Evolutionary conservation across 2,888 invertebrate species (phyloP).

Genomic region (Chironomus tentans): DNA sequence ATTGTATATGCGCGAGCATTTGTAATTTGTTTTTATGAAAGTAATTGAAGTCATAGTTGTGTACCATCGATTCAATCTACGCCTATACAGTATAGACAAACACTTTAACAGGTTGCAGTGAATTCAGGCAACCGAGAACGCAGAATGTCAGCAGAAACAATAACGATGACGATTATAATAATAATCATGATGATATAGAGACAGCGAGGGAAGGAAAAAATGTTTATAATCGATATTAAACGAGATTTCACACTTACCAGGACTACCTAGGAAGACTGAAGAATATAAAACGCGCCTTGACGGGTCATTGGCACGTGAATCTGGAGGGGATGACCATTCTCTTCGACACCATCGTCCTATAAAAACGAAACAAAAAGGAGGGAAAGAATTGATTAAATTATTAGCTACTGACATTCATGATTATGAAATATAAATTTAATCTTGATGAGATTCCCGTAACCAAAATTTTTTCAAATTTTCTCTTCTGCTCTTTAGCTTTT

Average conservation of each 20-base stretch:
- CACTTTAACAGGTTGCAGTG: neutral
- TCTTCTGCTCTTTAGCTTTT: neutral
- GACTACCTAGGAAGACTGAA: constrained; percentile 88
- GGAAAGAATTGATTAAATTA: constrained; percentile 4
- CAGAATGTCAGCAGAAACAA: too few species aligned
- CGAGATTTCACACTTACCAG: constrained; percentile 46
- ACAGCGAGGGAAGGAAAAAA: neutral
- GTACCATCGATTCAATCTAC: constrained; percentile 11
- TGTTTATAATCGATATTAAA: neutral
- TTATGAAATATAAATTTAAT: neutral
- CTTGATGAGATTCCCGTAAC: constrained; percentile 1
- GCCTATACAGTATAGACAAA: neutral
- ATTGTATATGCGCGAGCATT: constrained; percentile 4
- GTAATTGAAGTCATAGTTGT: constrained; percentile 4
- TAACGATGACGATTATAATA: too few species aligned
- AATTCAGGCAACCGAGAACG: neutral
- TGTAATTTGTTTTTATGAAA: constrained; percentile 17
- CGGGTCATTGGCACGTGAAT: constrained; percentile 66
- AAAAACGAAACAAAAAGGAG: constrained; percentile 36
- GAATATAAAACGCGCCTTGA: constrained; percentile 81
- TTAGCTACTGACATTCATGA: neutral
- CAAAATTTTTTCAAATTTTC: neutral
- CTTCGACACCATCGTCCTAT: constrained; percentile 87
- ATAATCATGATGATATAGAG: neutral
- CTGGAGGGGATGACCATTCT: constrained; percentile 81